These are phyloP conservation scores for Styela plicata DNA, from an alignment of 23 tunicate genomes.

Conservation along the genomic window DNA sequence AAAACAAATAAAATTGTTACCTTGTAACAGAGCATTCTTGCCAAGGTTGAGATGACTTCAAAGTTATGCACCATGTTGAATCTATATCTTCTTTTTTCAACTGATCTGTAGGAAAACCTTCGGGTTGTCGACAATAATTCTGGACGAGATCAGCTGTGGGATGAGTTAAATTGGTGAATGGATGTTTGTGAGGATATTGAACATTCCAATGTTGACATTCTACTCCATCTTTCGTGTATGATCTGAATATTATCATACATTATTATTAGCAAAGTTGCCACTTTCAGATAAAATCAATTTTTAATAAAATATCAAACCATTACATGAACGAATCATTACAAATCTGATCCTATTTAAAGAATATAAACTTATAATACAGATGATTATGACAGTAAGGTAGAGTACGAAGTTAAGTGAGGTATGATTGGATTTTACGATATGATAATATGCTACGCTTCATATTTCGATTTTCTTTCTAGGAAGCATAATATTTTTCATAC, in stretches of 20 bases:
- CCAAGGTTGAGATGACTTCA: constrained; percentile 57
- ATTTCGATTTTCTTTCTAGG: too few species aligned
- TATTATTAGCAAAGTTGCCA: too few species aligned
- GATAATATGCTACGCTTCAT: too few species aligned
- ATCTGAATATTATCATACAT: constrained; percentile 53
- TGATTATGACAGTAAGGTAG: too few species aligned
- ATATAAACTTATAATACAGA: too few species aligned
- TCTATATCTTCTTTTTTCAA: constrained; percentile 40
- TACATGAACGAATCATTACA: too few species aligned
- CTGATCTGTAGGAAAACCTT: constrained; percentile 55
- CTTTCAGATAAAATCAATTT: too few species aligned
- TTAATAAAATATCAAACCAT: too few species aligned
- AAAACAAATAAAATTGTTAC: constrained; percentile 24
- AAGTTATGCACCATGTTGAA: constrained; percentile 71
- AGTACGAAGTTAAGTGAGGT: too few species aligned
- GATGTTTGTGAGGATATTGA: constrained; percentile 78
- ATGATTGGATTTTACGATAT: too few species aligned
- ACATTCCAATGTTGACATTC: constrained; percentile 78
- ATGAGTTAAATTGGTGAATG: constrained; percentile 38
- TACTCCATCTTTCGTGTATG: constrained; percentile 72
- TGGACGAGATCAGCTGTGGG: constrained; percentile 20
- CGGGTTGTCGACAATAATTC: constrained; percentile 71
- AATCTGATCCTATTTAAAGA: too few species aligned
- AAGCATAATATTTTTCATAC: too few species aligned
- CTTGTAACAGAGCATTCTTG: constrained; percentile 74